phyloP scores from a whole-genome alignment of 2,113 vertebrate genomes.

The Xiphophorus maculatus region DNA sequence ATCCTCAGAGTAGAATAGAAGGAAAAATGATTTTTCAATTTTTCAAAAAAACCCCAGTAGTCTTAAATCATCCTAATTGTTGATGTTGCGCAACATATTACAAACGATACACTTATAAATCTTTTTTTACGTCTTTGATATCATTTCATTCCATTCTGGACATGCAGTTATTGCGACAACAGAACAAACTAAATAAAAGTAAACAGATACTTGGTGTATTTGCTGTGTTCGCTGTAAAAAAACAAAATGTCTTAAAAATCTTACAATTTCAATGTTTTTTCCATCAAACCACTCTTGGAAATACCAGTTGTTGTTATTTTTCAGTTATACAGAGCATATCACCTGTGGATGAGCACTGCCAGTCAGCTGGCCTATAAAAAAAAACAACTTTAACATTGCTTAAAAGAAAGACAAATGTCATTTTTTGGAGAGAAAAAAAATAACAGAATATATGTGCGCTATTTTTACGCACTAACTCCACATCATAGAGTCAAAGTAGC shows the following conservation, averaged over 20 bases:
- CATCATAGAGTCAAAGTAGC: background rate
- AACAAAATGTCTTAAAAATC: too few species aligned
- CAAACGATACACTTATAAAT: background rate
- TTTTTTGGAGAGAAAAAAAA: background rate
- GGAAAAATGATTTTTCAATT: background rate
- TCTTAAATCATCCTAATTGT: background rate
- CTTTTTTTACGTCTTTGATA: background rate
- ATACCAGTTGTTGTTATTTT: background rate
- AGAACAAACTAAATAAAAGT: background rate
- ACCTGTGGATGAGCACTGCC: background rate
- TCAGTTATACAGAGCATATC: background rate
- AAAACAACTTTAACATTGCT: background rate
- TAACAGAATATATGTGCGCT: background rate
- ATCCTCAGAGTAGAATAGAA: background rate
- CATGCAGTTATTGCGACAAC: background rate
- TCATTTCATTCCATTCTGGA: background rate
- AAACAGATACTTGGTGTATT: too few species aligned
- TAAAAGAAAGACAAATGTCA: background rate
- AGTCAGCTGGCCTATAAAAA: background rate
- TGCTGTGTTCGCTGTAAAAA: background rate
- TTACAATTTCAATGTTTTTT: background rate
- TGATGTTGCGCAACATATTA: too few species aligned
- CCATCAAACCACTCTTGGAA: background rate
- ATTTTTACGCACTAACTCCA: background rate
- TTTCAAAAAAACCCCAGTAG: too few species aligned